Percentiles rank a stretch among this genome's conserved stretches.
phyloP scores from a whole-genome alignment of 1,140 invertebrate species.

The Apocrypta bakeri region DNA sequence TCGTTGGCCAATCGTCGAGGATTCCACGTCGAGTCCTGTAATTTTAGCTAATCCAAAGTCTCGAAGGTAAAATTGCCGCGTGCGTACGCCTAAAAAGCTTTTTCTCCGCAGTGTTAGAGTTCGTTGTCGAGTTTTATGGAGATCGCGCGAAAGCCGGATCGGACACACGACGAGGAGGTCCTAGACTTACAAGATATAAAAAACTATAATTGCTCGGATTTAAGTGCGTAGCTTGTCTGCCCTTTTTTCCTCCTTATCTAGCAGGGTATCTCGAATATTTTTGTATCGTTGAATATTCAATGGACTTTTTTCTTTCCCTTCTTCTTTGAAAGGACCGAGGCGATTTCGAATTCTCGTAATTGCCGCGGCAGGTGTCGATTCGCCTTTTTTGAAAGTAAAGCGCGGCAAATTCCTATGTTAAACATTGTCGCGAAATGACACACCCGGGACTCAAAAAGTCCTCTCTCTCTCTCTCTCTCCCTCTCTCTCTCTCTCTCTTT shows the following conservation, averaged over 20 bases:
- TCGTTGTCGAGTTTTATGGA: conserved; percentile 17
- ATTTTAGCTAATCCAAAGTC: neutral
- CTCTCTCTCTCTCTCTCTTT: too few relatives aligned
- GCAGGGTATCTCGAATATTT: too few relatives aligned
- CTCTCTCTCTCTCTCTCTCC: too few relatives aligned
- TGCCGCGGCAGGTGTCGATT: neutral
- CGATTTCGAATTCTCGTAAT: too few relatives aligned
- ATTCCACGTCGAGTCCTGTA: too few relatives aligned
- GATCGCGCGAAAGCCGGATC: neutral
- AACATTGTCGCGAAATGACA: conserved; percentile 1
- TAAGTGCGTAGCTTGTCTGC: neutral
- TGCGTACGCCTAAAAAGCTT: neutral
- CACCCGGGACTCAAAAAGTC: neutral
- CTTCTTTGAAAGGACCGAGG: too few relatives aligned
- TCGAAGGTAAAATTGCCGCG: neutral
- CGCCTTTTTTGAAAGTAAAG: too few relatives aligned
- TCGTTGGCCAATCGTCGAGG: too few relatives aligned
- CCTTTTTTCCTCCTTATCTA: neutral
- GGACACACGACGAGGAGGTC: too few relatives aligned
- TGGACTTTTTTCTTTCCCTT: too few relatives aligned
- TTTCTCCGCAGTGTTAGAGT: neutral
- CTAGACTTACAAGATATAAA: neutral
- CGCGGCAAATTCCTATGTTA: neutral
- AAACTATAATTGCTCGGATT: neutral
- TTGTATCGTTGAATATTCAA: too few relatives aligned